These are phyloP conservation scores for Botia almorhae DNA, from an alignment of 2,797 vertebrate species.

Conservation along the genomic window DNA sequence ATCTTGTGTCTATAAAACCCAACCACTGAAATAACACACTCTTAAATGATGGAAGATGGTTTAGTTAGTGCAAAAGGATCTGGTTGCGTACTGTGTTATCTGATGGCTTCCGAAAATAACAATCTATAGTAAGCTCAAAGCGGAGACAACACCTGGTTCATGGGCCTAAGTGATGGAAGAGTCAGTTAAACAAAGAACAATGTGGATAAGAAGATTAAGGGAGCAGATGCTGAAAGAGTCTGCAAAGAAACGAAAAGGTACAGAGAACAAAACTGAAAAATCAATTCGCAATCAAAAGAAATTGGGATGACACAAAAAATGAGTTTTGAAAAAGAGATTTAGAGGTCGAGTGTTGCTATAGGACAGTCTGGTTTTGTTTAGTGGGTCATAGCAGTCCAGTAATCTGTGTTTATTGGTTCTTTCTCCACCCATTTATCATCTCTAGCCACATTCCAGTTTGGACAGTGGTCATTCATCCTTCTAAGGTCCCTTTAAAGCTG, in stretches of 20 bases:
- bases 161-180: neutral
- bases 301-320: too few species aligned
- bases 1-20: neutral
- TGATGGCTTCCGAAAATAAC: neutral
- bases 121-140: neutral
- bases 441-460: neutral
- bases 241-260: too few species aligned
- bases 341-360: neutral
- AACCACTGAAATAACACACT: neutral
- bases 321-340: too few species aligned
- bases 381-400: neutral
- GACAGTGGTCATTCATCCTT: neutral
- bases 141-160: neutral
- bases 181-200: slow-evolving; percentile 5
- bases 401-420: neutral
- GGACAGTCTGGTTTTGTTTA: neutral
- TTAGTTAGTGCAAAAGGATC: neutral
- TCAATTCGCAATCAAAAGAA: neutral
- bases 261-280: neutral
- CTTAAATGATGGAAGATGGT: neutral
- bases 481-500: neutral
- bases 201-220: neutral
- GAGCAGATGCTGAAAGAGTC: too few species aligned
- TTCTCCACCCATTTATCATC: neutral
- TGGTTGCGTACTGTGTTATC: neutral